These are phyloP conservation scores for Poecile atricapillus DNA, from an alignment of 2,113 vertebrate genomes.

Conservation along the genomic window DNA sequence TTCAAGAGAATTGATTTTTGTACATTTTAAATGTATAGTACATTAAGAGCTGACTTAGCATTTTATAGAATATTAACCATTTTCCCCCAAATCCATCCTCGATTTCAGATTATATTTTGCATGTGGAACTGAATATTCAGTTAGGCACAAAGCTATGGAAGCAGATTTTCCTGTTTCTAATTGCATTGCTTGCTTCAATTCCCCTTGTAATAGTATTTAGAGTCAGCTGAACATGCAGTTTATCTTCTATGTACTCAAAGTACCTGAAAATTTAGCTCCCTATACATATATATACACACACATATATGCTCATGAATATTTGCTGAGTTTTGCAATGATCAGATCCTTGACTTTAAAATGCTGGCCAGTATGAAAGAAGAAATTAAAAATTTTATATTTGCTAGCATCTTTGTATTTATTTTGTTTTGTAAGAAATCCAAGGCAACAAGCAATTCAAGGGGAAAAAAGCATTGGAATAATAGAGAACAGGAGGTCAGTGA, in stretches of 20 bases:
- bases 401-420: slow-evolving; percentile 10
- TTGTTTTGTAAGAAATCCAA: slow-evolving; percentile 33
- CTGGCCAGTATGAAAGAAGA: background rate
- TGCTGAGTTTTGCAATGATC: slow-evolving; percentile 13
- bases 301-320: background rate
- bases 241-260: slow-evolving; percentile 24
- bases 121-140: slow-evolving; percentile 58
- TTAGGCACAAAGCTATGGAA: slow-evolving; percentile 31
- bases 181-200: slow-evolving; percentile 61
- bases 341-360: background rate
- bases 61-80: slow-evolving; percentile 23
- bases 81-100: background rate
- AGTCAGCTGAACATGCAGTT: slow-evolving; percentile 59
- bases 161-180: slow-evolving; percentile 62
- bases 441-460: slow-evolving; percentile 28
- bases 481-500: slow-evolving; percentile 18
- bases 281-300: background rate
- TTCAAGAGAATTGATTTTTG: background rate
- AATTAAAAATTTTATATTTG: slow-evolving; percentile 29
- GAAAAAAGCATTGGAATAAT: background rate
- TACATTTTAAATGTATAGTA: slow-evolving; percentile 5
- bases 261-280: slow-evolving; percentile 37
- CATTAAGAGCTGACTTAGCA: background rate
- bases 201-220: slow-evolving; percentile 63
- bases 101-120: slow-evolving; percentile 20